Conservation (phyloP, 1,140 invertebrate genomes). For the Hylaeus anthracinus region DNA sequence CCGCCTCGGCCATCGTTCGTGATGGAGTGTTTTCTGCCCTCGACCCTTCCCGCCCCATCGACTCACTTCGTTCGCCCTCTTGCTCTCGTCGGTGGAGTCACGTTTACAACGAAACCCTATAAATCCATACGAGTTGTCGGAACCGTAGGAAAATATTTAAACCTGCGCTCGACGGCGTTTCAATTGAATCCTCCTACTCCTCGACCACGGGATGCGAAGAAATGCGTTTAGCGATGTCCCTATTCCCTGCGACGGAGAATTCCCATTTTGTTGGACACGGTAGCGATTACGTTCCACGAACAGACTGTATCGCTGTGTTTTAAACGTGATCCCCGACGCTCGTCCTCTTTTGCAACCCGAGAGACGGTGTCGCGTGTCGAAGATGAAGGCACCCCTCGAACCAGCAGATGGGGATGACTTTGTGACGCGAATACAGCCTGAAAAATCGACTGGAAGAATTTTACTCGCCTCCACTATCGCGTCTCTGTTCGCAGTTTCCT, state of each 20-base stretch:
- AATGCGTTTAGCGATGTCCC: too few species aligned
- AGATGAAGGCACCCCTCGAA: too few species aligned
- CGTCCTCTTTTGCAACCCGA: too few species aligned
- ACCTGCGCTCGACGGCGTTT: neutral
- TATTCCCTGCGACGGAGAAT: too few species aligned
- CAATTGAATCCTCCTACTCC: neutral
- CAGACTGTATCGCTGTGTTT: too few species aligned
- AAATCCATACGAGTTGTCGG: slow-evolving; percentile 17
- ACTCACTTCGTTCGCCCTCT: neutral
- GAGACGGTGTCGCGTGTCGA: neutral
- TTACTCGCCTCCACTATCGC: neutral
- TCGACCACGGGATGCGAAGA: neutral
- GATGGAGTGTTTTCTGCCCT: slow-evolving; percentile 76
- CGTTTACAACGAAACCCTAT: slow-evolving; percentile 38
- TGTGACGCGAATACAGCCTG: too few species aligned
- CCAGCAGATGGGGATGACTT: too few species aligned
- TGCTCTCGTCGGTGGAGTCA: slow-evolving; percentile 26
- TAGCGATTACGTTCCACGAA: too few species aligned
- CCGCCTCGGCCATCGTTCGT: slow-evolving; percentile 63
- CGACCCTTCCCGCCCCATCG: slow-evolving; percentile 42
- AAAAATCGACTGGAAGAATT: too few species aligned
- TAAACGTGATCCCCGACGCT: too few species aligned
- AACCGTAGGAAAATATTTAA: slow-evolving; percentile 23
- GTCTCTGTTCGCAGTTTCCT: neutral
- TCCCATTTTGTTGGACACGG: too few species aligned